Base-by-base conservation (phyloP, 2,888 invertebrate species). In the Amblyjoppa proteus region DNA sequence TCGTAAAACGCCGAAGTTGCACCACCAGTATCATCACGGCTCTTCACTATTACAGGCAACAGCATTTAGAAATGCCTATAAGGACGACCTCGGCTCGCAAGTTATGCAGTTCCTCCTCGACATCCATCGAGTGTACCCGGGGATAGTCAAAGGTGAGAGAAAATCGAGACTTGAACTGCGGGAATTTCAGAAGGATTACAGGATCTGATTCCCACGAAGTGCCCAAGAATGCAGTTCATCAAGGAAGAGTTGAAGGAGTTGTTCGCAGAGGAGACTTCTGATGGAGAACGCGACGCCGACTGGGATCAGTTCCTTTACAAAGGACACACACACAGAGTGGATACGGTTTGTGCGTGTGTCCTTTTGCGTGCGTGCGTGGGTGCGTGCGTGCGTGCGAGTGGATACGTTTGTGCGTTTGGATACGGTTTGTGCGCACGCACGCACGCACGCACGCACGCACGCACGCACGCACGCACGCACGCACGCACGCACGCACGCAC, bases 11-110 rank as follows among this genome's bases (percentile, higher is more conserved):
- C 70, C 76, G 3, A 79, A 86, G 34, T 56, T 87, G 38, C 74
- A 86, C 16, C 85, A 88, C 31, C 75, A 84, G 31, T 83, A 87
- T 20, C 20, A 20, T 20, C n/a, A 85, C 78, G 85, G 81, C 81
- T 34, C 64, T 84, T 25, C 76, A 81, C 66, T 87, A 38, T 28
- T 84, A 84, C 20, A 41, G 71, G 20, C 77, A 78, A 41, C 61
- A 79, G 11, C 13, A 16, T n/a, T 25, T 80, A 2, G 64, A 80
- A 74, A 80, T 28, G 45, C 16, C 2, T 45, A 61, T 41, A 74
- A 41, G 20, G 38, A 75, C 34, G 69, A 80, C 41, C 13, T 13
- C 1, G 86, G 80, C 13, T 86, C 83, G 11, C 75, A 73, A 75
- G 80, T 86, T 6, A 84, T 86, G 83, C 85, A 83, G 13, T 85